phyloP scores from a whole-genome alignment of 2,797 vertebrate genomes.

The Arrhamphus sclerolepis region DNA sequence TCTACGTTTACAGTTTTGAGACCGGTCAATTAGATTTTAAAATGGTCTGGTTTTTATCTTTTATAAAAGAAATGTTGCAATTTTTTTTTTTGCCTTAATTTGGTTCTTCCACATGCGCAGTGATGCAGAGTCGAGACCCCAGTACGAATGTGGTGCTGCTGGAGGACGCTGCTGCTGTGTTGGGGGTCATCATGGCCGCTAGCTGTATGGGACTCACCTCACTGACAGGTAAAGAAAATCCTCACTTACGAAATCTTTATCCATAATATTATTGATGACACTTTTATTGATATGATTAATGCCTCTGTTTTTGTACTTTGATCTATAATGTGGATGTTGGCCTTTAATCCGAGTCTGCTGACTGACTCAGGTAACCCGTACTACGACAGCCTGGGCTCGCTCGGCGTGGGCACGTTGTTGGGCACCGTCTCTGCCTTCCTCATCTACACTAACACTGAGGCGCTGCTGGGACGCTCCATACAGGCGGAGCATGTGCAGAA shows the following conservation, averaged over 20 bases:
- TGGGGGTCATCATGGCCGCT: slow-evolving; percentile 91
- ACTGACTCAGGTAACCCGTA: slow-evolving; percentile 85
- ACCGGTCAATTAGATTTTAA: too few relatives aligned
- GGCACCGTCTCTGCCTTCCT: slow-evolving; percentile 94
- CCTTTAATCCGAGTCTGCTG: background rate
- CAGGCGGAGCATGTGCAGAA: slow-evolving; percentile 92
- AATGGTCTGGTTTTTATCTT: too few relatives aligned
- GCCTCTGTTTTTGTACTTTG: slow-evolving; percentile 1
- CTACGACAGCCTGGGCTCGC: slow-evolving; percentile 94
- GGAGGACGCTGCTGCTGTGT: slow-evolving; percentile 95
- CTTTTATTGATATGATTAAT: background rate
- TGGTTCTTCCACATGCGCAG: slow-evolving; percentile 70
- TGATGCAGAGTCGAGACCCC: slow-evolving; percentile 95
- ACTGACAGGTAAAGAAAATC: slow-evolving; percentile 86
- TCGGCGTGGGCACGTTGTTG: slow-evolving; percentile 93
- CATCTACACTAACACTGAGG: slow-evolving; percentile 98
- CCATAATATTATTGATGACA: background rate
- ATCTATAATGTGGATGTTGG: background rate
- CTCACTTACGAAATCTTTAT: background rate
- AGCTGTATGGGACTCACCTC: slow-evolving; percentile 97
- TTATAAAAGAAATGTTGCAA: too few relatives aligned
- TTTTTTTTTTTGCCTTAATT: too few relatives aligned
- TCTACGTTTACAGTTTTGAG: too few relatives aligned
- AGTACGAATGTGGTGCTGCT: slow-evolving; percentile 97
- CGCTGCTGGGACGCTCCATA: slow-evolving; percentile 94